phyloP scores from a whole-genome alignment of 2,113 vertebrate species.

The Xiphophorus maculatus region DNA sequence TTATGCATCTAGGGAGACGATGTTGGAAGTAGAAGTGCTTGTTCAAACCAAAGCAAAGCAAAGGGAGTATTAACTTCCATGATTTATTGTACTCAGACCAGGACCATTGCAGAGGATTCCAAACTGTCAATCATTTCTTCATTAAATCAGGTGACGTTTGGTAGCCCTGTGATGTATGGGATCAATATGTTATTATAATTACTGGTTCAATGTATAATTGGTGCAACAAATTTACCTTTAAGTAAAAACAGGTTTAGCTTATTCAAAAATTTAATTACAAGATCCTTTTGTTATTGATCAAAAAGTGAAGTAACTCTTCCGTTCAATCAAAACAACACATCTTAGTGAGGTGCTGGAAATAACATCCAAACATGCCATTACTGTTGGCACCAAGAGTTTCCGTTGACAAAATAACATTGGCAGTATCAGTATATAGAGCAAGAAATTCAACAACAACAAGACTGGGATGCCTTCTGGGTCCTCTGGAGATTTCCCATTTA shows the following conservation, averaged over 20 bases:
- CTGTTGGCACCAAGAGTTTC: not conserved
- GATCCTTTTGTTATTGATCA: not conserved
- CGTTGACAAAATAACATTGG: not conserved
- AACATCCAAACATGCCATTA: not conserved
- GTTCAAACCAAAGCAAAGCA: conserved; percentile 65
- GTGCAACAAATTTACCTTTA: conserved; percentile 22
- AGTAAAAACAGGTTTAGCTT: not conserved
- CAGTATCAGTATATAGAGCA: not conserved
- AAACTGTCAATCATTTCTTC: conserved; percentile 58
- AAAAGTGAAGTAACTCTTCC: too few relatives aligned
- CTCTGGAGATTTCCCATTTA: too few relatives aligned
- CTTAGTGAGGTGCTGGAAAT: not conserved
- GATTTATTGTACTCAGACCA: conserved; percentile 51
- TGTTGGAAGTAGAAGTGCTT: conserved; percentile 51
- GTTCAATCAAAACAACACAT: not conserved
- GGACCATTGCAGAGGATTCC: conserved; percentile 35
- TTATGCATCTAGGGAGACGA: conserved; percentile 59
- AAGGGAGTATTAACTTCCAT: conserved; percentile 66
- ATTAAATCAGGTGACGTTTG: conserved; percentile 37
- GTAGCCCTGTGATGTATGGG: conserved; percentile 8
- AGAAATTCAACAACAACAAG: not conserved
- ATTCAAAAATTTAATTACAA: not conserved
- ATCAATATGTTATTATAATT: conserved; percentile 17
- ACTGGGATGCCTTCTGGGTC: too few relatives aligned
- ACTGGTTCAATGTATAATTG: conserved; percentile 29